Evolutionary conservation across 2,113 vertebrate genomes (phyloP).

Genomic region (Corythoichthys haematopterus): DNA sequence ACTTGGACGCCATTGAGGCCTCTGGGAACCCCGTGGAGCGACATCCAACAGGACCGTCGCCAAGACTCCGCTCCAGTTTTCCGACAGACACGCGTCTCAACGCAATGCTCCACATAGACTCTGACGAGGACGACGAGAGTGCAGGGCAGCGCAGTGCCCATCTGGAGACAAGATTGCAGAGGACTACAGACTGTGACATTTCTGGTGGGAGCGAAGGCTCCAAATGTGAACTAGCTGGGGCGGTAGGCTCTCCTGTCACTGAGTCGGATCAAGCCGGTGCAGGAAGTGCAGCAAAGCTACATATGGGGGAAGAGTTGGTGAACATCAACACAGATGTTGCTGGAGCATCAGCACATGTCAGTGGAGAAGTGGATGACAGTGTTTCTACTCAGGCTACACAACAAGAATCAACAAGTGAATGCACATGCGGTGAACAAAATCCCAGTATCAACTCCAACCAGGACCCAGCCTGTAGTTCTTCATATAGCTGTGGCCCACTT

Average conservation of each 20-base stretch:
- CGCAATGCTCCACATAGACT: slow-evolving; percentile 96
- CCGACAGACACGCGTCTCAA: slow-evolving; percentile 92
- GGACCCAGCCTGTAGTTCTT: slow-evolving; percentile 60
- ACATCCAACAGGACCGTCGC: slow-evolving; percentile 71
- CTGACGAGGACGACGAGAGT: slow-evolving; percentile 86
- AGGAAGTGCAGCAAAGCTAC: slow-evolving; percentile 4
- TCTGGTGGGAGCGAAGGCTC: background rate
- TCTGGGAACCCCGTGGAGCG: slow-evolving; percentile 71
- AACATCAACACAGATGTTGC: background rate
- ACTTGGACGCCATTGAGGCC: slow-evolving; percentile 82
- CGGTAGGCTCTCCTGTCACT: slow-evolving; percentile 16
- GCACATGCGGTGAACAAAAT: slow-evolving; percentile 14
- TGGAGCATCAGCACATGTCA: slow-evolving; percentile 12
- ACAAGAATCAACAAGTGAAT: slow-evolving; percentile 13
- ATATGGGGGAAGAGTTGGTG: slow-evolving; percentile 1
- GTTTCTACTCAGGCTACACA: background rate
- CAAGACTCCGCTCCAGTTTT: slow-evolving; percentile 91
- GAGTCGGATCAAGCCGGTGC: slow-evolving; percentile 5
- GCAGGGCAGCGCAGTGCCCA: slow-evolving; percentile 35
- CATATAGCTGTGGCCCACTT: slow-evolving; percentile 68
- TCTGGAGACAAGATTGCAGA: slow-evolving; percentile 16
- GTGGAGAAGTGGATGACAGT: slow-evolving; percentile 5
- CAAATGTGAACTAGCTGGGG: slow-evolving; percentile 13
- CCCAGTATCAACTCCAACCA: slow-evolving; percentile 43
- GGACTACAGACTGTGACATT: slow-evolving; percentile 4